Conservation (phyloP, 1,140 invertebrate genomes). For the Brachionus angularis region DNA sequence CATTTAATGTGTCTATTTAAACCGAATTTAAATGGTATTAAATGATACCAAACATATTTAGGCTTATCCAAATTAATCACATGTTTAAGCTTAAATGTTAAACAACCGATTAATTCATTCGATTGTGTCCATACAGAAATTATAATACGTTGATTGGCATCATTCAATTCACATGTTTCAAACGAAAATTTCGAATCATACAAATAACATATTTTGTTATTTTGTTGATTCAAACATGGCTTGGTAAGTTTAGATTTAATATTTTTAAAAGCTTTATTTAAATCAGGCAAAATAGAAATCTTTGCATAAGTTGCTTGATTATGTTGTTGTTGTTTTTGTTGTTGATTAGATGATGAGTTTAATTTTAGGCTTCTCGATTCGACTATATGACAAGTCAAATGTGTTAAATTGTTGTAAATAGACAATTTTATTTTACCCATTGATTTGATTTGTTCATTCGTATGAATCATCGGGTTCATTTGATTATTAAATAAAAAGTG, state of each 20-base stretch:
- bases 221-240: neutral
- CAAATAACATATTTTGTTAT: neutral
- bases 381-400: slow-evolving; percentile 22
- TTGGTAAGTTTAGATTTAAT: slow-evolving; percentile 11
- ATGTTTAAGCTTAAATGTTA: slow-evolving; percentile 25
- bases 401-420: slow-evolving; percentile 37
- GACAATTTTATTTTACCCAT: slow-evolving; percentile 27
- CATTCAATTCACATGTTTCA: slow-evolving; percentile 4
- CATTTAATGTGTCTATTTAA: slow-evolving; percentile 11
- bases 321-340: too few relatives aligned
- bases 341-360: neutral
- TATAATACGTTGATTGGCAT: slow-evolving; percentile 7
- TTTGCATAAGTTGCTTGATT: neutral
- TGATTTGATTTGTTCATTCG: neutral
- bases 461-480: neutral
- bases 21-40: slow-evolving; percentile 31
- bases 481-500: neutral
- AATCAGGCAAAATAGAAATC: slow-evolving; percentile 21
- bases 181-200: slow-evolving; percentile 37
- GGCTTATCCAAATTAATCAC: slow-evolving; percentile 8
- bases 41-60: slow-evolving; percentile 30
- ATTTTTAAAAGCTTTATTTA: slow-evolving; percentile 15
- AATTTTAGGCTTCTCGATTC: neutral
- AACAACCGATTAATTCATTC: slow-evolving; percentile 18
- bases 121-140: neutral